phyloP scores from a whole-genome alignment of 2,113 vertebrate genomes.

The Alethe diademata region DNA sequence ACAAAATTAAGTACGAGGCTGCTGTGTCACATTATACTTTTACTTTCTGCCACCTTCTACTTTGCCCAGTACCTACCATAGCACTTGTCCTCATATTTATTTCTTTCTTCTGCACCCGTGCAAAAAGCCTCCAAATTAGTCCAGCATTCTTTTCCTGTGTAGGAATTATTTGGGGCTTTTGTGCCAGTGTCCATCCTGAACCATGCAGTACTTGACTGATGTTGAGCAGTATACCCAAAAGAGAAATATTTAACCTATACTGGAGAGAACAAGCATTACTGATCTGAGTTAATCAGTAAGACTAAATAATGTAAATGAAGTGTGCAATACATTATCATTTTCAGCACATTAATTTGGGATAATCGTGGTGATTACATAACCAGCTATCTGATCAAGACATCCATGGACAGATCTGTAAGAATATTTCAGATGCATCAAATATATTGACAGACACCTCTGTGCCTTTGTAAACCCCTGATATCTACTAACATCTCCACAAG shows the following conservation, averaged over 20 bases:
- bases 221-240: not conserved
- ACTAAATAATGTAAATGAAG: slow-evolving; percentile 23
- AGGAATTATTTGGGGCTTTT: not conserved
- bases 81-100: not conserved
- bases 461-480: not conserved
- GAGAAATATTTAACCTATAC: not conserved
- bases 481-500: not conserved
- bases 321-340: not conserved
- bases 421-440: not conserved
- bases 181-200: not conserved
- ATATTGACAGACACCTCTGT: not conserved
- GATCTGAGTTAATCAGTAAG: not conserved
- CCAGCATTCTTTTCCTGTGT: not conserved
- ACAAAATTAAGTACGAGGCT: not conserved
- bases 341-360: not conserved
- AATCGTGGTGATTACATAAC: slow-evolving; percentile 8
- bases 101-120: not conserved
- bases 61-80: not conserved
- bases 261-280: not conserved
- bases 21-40: not conserved
- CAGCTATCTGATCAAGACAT: not conserved
- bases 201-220: not conserved
- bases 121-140: not conserved
- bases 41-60: not conserved
- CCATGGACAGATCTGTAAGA: not conserved